These are phyloP conservation scores for Gobio occitaniae DNA, from an alignment of 2,797 vertebrate species.

Conservation along the genomic window DNA sequence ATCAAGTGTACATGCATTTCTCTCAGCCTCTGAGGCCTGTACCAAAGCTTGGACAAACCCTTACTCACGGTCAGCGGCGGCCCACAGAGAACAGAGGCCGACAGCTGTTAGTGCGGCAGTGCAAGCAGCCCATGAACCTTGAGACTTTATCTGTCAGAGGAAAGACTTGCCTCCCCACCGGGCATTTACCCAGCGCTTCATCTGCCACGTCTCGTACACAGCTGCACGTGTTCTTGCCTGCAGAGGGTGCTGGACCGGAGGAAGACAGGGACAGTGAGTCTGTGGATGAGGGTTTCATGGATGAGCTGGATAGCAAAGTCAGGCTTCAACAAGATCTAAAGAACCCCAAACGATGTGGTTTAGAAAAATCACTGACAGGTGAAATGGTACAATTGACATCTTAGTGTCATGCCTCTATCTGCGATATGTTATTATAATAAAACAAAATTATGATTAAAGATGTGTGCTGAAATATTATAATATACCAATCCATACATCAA, in stretches of 20 bases:
- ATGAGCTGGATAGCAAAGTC: constrained; percentile 74
- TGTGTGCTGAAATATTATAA: not conserved
- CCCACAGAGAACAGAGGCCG: constrained; percentile 42
- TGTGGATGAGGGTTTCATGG: constrained; percentile 79
- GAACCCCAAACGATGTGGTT: constrained; percentile 19
- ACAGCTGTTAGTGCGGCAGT: constrained; percentile 41
- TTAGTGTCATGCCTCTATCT: not conserved
- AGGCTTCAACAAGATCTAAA: constrained; percentile 64
- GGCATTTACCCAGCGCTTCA: constrained; percentile 18
- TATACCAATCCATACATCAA: not conserved
- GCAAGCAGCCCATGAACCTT: not conserved
- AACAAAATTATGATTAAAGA: not conserved
- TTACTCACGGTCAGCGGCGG: constrained; percentile 43
- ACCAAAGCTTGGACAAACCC: constrained; percentile 56
- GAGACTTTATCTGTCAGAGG: constrained; percentile 75
- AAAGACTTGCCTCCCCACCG: constrained; percentile 68
- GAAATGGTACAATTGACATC: constrained; percentile 7
- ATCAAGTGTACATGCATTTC: constrained; percentile 75
- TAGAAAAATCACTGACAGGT: not conserved
- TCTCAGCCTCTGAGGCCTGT: constrained; percentile 71
- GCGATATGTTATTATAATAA: not conserved
- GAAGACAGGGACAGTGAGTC: constrained; percentile 74
- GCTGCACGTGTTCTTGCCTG: constrained; percentile 82
- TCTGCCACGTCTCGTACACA: constrained; percentile 65
- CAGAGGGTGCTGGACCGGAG: constrained; percentile 57